Evolutionary conservation across 2,888 invertebrate genomes (phyloP), one percentile per base, ranked within the genome.

Genomic region (Sminthurinus aureus): DNA sequence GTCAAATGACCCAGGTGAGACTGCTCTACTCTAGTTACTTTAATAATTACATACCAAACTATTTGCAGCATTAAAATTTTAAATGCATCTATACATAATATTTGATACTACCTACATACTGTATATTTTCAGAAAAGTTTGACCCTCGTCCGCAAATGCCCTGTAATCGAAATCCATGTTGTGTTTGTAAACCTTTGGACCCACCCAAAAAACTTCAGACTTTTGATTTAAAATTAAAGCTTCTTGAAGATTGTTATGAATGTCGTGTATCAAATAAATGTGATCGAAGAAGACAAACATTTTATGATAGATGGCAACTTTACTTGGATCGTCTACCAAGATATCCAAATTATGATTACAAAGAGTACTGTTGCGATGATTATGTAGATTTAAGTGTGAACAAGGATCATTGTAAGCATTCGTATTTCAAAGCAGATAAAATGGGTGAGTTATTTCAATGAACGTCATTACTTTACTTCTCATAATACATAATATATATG

Each of bases 301-400:
- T 85, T 73, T 87, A 86, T 38, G 83, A 87, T 20, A 85, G 85
- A 0, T 87, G 87, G 87, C 86, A 87, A 80, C 81, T 82, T 18
- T 85, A 81, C 52, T 26, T 87, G 82, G 85, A 87, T 50, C 15
- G 22, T 11, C 74, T 85, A 15, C 84, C 69, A 15, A 74, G 80
- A 13, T 77, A 80, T 13, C 88, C 88, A 0, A 85, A 86, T 80
- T 86, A 85, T 15, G 88, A 88, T 64, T 88, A 88, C 83, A 83
- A 81, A 15, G 80, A 83, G 12, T 87, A 86, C 52, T 88, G 86
- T 66, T 88, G 88, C 67, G 86, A 88, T 81, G 83, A 87, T n/a
- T 88, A 88, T 75, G 85, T 87, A 52, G 88, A 88, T 71, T 22
- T 87, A 67, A 85, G 86, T 12, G 81, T 83, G 15, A 88, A 88